Base-by-base conservation (phyloP, 1,140 invertebrate species). In the Musca domestica region DNA sequence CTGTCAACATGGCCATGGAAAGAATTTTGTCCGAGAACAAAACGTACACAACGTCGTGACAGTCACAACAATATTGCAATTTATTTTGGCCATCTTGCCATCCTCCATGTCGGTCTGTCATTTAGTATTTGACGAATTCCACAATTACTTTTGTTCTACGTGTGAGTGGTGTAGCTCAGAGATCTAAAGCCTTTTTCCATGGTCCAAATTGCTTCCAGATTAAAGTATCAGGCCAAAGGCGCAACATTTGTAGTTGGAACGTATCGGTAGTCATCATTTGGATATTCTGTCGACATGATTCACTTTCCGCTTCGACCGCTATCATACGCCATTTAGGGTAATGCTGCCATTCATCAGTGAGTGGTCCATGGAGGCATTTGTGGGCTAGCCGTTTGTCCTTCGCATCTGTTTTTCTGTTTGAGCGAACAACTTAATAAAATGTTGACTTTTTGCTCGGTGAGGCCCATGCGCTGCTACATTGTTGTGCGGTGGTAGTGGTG, bases 141-240 rank as follows among this genome's bases (percentile, higher is more conserved):
- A 49, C 46, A 19, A 14, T 15, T 27, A 20, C 51, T 51, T 65
- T 41, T 25, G 34, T 41, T 5, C 34, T 41, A 41, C 12, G 34
- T 12, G 10, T 30, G 27, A 30, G 27, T 30, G 9, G 27, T 30
- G 27, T 30, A 9, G 27, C 27, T 30, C 3, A 3, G 27, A 30
- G 27, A 9, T 9, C 27, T 9, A 30, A 30, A 30, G 54, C 22
- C 25, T 58, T 25, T 25, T 58, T 15, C 5, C 23, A 52, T 52
- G 19, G 51, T 52, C 22, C 51, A 68, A 68, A 64, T 65, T 68
- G 67, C 56, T 61, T 30, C 61, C 23, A 63, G 49, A 68, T 68
- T 68, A 56, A 68, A 68, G 41, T 51, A 68, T 68, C 67, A 64
- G 64, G 64, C 64, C 67, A 68, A 64, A 68, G 47, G 67, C 61